Evolutionary conservation across 1,140 invertebrate genomes (phyloP).

Genomic region (Papilio aristodemus): DNA sequence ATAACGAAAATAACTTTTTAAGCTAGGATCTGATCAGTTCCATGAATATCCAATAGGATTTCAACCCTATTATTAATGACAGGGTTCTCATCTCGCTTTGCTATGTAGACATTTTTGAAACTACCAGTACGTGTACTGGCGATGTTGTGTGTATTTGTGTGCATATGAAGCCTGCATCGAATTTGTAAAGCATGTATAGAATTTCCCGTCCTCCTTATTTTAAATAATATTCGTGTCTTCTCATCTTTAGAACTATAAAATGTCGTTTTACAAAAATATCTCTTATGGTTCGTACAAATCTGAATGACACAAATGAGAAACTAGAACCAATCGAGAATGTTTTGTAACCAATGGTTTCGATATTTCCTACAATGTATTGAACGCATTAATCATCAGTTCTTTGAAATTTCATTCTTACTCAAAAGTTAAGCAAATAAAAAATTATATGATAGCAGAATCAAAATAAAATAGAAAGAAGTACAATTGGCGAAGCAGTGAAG

Average conservation of each 20-base stretch:
- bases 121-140: slow-evolving; percentile 11
- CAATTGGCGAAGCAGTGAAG: background rate
- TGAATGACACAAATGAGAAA: no score
- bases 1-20: slow-evolving; percentile 13
- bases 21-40: background rate
- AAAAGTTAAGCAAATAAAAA: slow-evolving; percentile 37
- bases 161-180: background rate
- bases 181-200: background rate
- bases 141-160: background rate
- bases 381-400: no score
- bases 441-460: background rate
- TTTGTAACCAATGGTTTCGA: no score
- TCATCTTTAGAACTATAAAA: slow-evolving; percentile 29
- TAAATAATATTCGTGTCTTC: slow-evolving; percentile 13
- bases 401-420: slow-evolving; percentile 28
- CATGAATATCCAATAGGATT: slow-evolving; percentile 3
- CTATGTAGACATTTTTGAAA: background rate
- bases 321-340: no score
- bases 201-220: background rate
- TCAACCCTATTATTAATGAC: slow-evolving; percentile 12
- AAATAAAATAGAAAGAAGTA: slow-evolving; percentile 4
- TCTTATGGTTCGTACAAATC: no score
- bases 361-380: no score
- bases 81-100: background rate
- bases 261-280: no score